These are phyloP conservation scores for Fregata magnificens DNA, from an alignment of 2,113 vertebrate genomes.

Conservation along the genomic window DNA sequence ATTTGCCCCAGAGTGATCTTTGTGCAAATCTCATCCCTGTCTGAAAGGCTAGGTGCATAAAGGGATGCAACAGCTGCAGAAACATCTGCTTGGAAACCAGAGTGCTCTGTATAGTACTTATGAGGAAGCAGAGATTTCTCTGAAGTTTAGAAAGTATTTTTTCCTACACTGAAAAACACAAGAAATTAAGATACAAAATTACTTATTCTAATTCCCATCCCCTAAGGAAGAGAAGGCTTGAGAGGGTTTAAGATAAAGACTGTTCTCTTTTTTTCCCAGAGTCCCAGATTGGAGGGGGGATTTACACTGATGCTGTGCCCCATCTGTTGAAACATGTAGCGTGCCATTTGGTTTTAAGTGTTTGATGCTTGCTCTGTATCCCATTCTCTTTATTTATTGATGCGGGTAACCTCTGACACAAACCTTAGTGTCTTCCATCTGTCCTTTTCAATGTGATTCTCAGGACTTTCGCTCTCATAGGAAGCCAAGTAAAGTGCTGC, in stretches of 20 bases:
- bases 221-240: background rate
- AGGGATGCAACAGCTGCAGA: background rate
- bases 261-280: background rate
- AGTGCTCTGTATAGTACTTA: background rate
- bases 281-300: background rate
- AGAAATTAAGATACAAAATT: background rate
- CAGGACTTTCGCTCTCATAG: slow-evolving; percentile 92
- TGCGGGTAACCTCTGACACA: slow-evolving; percentile 45
- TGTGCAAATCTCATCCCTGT: background rate
- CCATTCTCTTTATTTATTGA: background rate
- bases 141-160: background rate
- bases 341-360: background rate
- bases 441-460: slow-evolving; percentile 94
- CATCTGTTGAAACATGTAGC: background rate
- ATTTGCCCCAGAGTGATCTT: background rate
- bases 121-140: background rate
- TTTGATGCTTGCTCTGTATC: background rate
- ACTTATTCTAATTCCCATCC: background rate
- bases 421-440: slow-evolving; percentile 95
- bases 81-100: background rate
- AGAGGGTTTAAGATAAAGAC: background rate
- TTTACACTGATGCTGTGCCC: background rate
- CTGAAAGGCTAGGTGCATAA: background rate
- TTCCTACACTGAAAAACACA: background rate
- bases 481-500: slow-evolving; percentile 92